A percentile compares a stretch with the other conserved stretches of the same genome.
Evolutionary conservation across 2,797 vertebrate species (phyloP).

Genomic region (Oreonectes daqikongensis): DNA sequence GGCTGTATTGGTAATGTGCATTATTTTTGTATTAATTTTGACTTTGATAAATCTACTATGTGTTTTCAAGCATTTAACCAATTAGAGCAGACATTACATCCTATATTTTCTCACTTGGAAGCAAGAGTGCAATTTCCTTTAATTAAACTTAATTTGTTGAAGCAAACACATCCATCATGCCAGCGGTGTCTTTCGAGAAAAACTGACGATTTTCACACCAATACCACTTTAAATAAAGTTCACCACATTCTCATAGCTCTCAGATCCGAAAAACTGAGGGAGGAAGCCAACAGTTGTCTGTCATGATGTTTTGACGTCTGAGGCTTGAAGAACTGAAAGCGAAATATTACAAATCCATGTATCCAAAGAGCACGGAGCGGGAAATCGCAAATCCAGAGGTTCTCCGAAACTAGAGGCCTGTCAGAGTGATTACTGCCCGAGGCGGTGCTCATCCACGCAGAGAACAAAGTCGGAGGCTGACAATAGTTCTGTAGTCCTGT

Average conservation of each 20-base stretch:
- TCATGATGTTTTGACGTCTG: constrained; percentile 49
- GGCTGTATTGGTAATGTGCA: background rate
- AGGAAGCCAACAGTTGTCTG: constrained; percentile 30
- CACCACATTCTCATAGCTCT: background rate
- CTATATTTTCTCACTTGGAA: constrained; percentile 25
- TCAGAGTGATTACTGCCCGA: constrained; percentile 56
- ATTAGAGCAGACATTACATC: background rate
- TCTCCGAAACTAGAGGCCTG: constrained; percentile 45
- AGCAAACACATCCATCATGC: constrained; percentile 43
- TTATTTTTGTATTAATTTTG: background rate
- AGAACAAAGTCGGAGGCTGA: constrained; percentile 55
- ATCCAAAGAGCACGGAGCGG: constrained; percentile 45
- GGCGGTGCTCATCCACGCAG: constrained; percentile 49
- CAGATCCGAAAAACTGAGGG: constrained; percentile 20
- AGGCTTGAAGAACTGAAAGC: constrained; percentile 31
- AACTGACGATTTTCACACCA: constrained; percentile 14
- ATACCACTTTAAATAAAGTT: constrained; percentile 7
- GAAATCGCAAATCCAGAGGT: constrained; percentile 56
- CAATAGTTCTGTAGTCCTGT: constrained; percentile 46
- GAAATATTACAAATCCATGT: constrained; percentile 55
- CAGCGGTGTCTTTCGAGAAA: constrained; percentile 12
- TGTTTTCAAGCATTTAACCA: constrained; percentile 1
- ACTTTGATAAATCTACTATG: background rate
- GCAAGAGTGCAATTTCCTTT: constrained; percentile 40
- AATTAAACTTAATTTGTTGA: constrained; percentile 53